Conservation (phyloP, 1,140 invertebrate species). For the Brachionus plicatilis region DNA sequence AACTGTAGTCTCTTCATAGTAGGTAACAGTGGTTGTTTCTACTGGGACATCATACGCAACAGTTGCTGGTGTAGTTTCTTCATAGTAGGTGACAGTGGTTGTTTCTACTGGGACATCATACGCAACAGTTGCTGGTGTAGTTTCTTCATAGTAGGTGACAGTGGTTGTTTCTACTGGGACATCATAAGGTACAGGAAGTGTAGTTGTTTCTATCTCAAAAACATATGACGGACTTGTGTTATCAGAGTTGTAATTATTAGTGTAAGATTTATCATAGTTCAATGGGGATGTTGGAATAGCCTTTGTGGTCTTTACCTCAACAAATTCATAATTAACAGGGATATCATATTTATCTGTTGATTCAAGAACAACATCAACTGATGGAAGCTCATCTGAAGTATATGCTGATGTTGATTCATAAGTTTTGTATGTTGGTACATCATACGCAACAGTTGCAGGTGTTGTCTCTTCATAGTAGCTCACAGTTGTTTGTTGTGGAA, state of each 20-base stretch:
- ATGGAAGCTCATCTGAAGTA: neutral
- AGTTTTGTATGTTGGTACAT: neutral
- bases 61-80: neutral
- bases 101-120: neutral
- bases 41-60: neutral
- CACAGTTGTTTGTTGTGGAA: neutral
- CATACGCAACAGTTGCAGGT: neutral
- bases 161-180: neutral
- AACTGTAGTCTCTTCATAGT: neutral
- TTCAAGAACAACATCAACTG: neutral
- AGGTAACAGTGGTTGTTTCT: neutral
- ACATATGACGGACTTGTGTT: neutral
- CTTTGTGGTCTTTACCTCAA: neutral
- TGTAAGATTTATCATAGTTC: neutral
- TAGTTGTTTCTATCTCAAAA: neutral
- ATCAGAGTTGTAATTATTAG: neutral
- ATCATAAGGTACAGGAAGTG: neutral
- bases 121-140: neutral
- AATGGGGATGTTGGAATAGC: neutral
- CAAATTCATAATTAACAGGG: neutral
- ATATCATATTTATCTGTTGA: neutral
- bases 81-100: neutral
- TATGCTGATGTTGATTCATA: neutral
- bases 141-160: neutral
- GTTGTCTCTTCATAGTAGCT: neutral